Conservation (phyloP, 2,888 invertebrate species). For the Crossocerus cetratus region DNA sequence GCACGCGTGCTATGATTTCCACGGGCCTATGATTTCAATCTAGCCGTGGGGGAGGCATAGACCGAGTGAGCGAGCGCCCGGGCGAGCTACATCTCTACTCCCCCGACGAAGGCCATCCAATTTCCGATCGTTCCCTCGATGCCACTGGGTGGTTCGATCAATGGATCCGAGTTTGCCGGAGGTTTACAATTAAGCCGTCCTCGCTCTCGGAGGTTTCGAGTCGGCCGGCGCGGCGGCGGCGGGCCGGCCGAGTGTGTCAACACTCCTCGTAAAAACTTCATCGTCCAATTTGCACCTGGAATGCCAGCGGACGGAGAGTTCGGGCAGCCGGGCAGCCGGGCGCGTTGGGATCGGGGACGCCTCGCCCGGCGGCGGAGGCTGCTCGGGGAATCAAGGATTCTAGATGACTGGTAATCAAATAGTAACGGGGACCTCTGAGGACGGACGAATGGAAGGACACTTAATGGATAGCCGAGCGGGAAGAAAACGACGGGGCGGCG, state of each 20-base stretch:
- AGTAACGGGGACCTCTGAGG: constrained; percentile 53
- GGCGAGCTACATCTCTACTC: constrained; percentile 19
- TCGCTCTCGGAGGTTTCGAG: constrained; percentile 26
- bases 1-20: constrained; percentile 9
- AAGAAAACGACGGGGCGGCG: constrained; percentile 6
- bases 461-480: constrained; percentile 7
- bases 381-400: constrained; percentile 56
- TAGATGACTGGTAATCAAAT: constrained; percentile 56
- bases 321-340: constrained; percentile 14
- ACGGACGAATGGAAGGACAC: constrained; percentile 15
- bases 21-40: constrained; percentile 57
- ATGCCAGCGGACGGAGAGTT: neutral
- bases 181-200: constrained; percentile 56
- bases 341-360: too few species aligned
- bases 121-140: constrained; percentile 57
- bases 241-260: constrained; percentile 34
- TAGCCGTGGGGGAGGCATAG: constrained; percentile 38
- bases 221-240: constrained; percentile 18
- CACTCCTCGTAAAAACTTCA: constrained; percentile 59
- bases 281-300: constrained; percentile 60
- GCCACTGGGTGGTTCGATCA: constrained; percentile 17
- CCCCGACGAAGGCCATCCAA: constrained; percentile 51
- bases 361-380: too few species aligned
- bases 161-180: constrained; percentile 46
- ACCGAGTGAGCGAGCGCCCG: neutral